A percentile compares a stretch with the other conserved stretches of the same genome.
These are phyloP conservation scores for Alsophila aescularia DNA, from an alignment of 2,888 invertebrate genomes.

Conservation along the genomic window DNA sequence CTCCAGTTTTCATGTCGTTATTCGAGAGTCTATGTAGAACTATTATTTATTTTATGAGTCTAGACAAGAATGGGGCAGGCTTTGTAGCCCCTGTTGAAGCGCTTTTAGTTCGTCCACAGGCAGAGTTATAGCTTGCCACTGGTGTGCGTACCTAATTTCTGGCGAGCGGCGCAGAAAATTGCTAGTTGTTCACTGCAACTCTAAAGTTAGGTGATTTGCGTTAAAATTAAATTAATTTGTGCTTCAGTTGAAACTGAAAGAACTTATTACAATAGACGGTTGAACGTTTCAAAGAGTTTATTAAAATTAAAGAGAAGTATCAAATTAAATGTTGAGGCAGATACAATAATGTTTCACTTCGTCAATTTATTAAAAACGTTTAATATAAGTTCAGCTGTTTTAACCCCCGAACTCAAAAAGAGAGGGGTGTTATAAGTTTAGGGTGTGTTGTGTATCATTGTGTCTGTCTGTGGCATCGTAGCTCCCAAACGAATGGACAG, in stretches of 20 bases:
- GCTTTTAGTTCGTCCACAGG: constrained; percentile 17
- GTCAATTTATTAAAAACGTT: no score
- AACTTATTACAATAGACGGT: constrained; percentile 1
- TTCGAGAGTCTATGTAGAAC: no score
- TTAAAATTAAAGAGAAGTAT: neutral
- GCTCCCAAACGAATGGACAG: no score
- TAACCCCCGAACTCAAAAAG: no score
- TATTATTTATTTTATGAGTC: no score
- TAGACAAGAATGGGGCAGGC: neutral
- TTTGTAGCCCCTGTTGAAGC: neutral
- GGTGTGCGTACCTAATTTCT: constrained; percentile 40
- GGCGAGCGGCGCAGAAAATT: constrained; percentile 36
- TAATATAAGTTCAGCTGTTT: no score
- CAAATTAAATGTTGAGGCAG: no score
- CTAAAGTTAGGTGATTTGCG: constrained; percentile 29
- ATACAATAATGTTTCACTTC: no score
- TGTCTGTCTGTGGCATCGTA: no score
- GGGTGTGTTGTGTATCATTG: no score
- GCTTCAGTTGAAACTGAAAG: constrained; percentile 15
- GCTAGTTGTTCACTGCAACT: constrained; percentile 35
- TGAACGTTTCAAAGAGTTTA: neutral
- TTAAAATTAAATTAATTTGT: constrained; percentile 30
- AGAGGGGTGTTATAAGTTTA: no score
- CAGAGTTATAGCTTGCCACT: constrained; percentile 28
- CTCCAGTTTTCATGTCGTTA: no score